Evolutionary conservation across 2,888 invertebrate genomes (phyloP), one percentile per base, ranked within the genome.

Genomic region (Netelia melanura): DNA sequence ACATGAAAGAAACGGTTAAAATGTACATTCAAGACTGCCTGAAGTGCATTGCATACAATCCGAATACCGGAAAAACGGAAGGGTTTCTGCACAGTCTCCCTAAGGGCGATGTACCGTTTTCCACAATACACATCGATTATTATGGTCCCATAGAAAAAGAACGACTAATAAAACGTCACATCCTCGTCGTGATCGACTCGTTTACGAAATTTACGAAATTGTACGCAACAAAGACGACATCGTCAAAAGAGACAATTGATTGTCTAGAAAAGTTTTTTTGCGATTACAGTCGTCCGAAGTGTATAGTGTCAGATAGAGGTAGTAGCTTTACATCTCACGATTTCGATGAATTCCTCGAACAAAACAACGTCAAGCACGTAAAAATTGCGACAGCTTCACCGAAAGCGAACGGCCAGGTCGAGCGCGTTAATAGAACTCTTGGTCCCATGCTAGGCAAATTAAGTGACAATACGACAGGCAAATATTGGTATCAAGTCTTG

Each of bases 371-470:
- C 3, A 68, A 79, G 3, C 88, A 88, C 62, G 30, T 85, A 8
- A 17, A 80, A 43, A 80, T 87, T n/a, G 88, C 90, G 1, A 89
- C 88, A 8, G 88, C 79, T 2, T 87, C 87, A 1, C 90, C 87
- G 3, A 75, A 88, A 44, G 88, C 88, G 0, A 90, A 90, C 61
- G 89, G 88, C 0, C 89, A 90, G 38, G 86, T 87, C 25, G 25
- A 25, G 25, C 25, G 25, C 25, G 25, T 25, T 25, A 25, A 25
- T 25, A 25, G 25, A 3, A 25, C 25, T 25, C 25, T 25, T 25
- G 25, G 25, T 25, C 25, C 25, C 25, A 25, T 25, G 25, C 25
- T 25, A 0, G 25, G 25, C 25, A 25, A 25, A 25, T 3, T 25
- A 25, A 25, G 2, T 25, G 25, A 25, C 25, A 56, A 44, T 23